Percentiles rank a stretch among this genome's conserved stretches.
Evolutionary conservation across 64 coral and sea anemone genomes (phyloP).

Genomic region (Actinia equina): DNA sequence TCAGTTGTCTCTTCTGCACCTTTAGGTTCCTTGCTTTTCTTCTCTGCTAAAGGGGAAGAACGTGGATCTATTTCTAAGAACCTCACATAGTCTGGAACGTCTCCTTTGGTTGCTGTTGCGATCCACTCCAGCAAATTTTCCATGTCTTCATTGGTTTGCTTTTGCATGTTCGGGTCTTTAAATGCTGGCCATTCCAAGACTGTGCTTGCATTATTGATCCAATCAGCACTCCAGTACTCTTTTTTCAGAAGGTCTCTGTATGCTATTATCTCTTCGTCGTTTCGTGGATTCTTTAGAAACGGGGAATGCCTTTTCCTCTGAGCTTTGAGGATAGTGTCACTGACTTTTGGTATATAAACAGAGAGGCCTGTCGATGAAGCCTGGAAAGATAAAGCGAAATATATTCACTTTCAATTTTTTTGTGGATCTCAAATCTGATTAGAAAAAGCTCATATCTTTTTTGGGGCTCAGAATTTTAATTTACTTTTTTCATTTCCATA

Average conservation of each 20-base stretch:
- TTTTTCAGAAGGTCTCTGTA: not conserved
- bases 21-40: not conserved
- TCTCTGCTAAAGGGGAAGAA: not conserved
- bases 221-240: not conserved
- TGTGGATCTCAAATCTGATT: too few relatives aligned
- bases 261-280: not conserved
- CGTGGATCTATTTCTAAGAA: not conserved
- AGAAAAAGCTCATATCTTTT: too few relatives aligned
- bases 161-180: not conserved
- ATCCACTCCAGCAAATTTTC: conserved; percentile 27
- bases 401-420: too few relatives aligned
- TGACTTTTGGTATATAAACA: conserved; percentile 33
- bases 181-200: conserved; percentile 29
- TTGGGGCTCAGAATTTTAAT: too few relatives aligned
- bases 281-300: not conserved
- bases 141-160: not conserved
- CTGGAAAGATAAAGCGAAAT: too few relatives aligned
- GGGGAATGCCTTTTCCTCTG: not conserved
- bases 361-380: conserved; percentile 28
- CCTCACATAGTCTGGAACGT: conserved; percentile 3
- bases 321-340: conserved; percentile 12
- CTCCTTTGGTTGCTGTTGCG: not conserved
- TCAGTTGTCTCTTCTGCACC: not conserved
- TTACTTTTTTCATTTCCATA: too few relatives aligned
- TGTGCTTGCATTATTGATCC: not conserved